phyloP scores from a whole-genome alignment of 1,140 invertebrate genomes.

The Drosophila bipectinata region DNA sequence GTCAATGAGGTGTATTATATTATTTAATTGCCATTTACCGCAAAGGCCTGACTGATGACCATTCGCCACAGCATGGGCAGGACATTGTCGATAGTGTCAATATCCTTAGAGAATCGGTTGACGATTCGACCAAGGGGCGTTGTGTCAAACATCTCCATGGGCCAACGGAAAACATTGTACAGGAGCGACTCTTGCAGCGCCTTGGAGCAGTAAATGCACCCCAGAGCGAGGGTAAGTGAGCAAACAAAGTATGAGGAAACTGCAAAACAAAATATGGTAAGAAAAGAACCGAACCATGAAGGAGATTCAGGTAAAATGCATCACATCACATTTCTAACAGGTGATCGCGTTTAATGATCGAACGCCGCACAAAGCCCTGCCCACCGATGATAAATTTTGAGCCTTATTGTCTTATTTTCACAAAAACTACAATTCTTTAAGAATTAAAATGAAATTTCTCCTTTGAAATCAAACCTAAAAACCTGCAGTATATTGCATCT shows the following conservation, averaged over 20 bases:
- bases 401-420: background rate
- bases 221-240: constrained; percentile 82
- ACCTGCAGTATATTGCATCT: background rate
- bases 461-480: background rate
- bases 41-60: constrained; percentile 75
- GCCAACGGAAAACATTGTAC: constrained; percentile 87
- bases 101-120: constrained; percentile 91
- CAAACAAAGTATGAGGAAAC: constrained; percentile 77
- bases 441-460: too few species aligned
- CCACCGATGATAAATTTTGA: constrained; percentile 6
- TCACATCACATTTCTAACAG: background rate
- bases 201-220: constrained; percentile 85
- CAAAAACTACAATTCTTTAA: background rate
- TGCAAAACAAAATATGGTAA: constrained; percentile 54
- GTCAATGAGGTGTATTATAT: background rate
- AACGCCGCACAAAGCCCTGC: constrained; percentile 12
- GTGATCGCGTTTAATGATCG: constrained; percentile 29
- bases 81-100: constrained; percentile 88
- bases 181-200: constrained; percentile 86
- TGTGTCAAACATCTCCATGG: constrained; percentile 91
- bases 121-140: constrained; percentile 91
- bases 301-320: background rate
- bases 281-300: background rate
- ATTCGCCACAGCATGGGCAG: constrained; percentile 83
- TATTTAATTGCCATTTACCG: constrained; percentile 43